Percentiles rank a stretch among this genome's conserved stretches.
Evolutionary conservation across 1,140 invertebrate genomes (phyloP).

Genomic region (Antheraea mylitta): DNA sequence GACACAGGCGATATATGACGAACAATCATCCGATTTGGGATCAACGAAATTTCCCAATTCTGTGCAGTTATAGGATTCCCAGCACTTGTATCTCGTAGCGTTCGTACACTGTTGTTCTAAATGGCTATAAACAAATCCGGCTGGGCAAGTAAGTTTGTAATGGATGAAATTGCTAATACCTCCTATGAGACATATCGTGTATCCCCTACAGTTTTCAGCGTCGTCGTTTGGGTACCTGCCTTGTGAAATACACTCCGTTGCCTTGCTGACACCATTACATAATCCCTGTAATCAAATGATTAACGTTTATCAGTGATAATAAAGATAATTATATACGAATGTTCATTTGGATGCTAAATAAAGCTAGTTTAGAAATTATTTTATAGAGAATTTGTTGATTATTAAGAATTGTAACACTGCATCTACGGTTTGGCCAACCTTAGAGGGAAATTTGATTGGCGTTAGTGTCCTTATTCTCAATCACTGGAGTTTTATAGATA

Average conservation of each 20-base stretch:
- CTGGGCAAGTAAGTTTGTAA: slow-evolving; percentile 53
- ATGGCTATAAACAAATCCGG: slow-evolving; percentile 52
- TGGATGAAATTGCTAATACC: slow-evolving; percentile 38
- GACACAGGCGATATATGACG: slow-evolving; percentile 48
- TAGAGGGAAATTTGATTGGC: too few relatives aligned
- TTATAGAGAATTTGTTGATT: not conserved
- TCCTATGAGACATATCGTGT: slow-evolving; percentile 49
- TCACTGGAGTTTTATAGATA: too few relatives aligned
- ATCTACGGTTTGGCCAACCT: too few relatives aligned
- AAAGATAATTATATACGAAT: not conserved
- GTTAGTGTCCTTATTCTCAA: too few relatives aligned
- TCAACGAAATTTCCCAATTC: slow-evolving; percentile 39
- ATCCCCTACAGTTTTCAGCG: slow-evolving; percentile 48
- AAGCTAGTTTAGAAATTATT: not conserved
- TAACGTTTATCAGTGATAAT: slow-evolving; percentile 17
- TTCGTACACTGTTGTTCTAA: slow-evolving; percentile 57
- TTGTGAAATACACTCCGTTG: slow-evolving; percentile 35
- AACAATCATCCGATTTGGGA: slow-evolving; percentile 30
- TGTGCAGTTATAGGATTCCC: slow-evolving; percentile 43
- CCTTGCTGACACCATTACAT: slow-evolving; percentile 27
- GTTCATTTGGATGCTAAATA: not conserved
- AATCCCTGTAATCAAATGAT: slow-evolving; percentile 43
- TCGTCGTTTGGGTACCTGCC: slow-evolving; percentile 57
- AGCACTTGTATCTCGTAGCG: slow-evolving; percentile 49
- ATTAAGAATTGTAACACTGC: too few relatives aligned